Percentiles rank a stretch among this genome's conserved stretches.
phyloP scores from a whole-genome alignment of 2,797 vertebrate genomes.

The Phalanger gymnotis region DNA sequence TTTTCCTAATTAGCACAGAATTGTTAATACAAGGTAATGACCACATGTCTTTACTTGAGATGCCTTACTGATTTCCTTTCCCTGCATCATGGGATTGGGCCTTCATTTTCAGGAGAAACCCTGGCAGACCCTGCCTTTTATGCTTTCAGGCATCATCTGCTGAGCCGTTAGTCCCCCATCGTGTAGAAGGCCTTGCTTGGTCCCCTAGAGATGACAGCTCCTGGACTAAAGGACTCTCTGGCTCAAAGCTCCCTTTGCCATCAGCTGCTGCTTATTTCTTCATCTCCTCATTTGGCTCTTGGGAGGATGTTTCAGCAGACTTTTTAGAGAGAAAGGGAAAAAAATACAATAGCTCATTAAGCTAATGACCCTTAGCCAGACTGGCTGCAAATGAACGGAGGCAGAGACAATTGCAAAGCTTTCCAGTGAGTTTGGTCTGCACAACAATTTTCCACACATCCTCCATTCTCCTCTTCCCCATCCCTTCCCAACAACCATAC shows the following conservation, averaged over 20 bases:
- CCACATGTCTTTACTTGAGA: neutral
- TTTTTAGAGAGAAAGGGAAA: constrained; percentile 82
- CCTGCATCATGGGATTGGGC: fast-evolving
- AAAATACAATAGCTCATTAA: constrained; percentile 85
- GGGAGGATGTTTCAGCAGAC: constrained; percentile 84
- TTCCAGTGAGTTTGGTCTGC: constrained; percentile 54
- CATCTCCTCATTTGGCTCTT: constrained; percentile 84
- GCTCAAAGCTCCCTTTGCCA: constrained; percentile 79
- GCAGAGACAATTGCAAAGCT: constrained; percentile 70
- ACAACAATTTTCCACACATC: constrained; percentile 44
- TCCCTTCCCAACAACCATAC: neutral
- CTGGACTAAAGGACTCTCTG: constrained; percentile 74
- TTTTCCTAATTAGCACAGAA: neutral
- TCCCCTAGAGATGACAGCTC: constrained; percentile 41
- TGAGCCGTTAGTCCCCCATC: neutral
- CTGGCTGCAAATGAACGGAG: constrained; percentile 72
- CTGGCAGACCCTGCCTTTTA: neutral
- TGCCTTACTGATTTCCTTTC: neutral
- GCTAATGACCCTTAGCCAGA: constrained; percentile 85
- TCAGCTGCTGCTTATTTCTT: constrained; percentile 85
- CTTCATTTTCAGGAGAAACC: neutral
- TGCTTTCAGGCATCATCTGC: neutral
- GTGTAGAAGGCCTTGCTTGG: neutral
- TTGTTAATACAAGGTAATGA: neutral
- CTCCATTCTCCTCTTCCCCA: neutral